phyloP scores from a whole-genome alignment of 2,797 vertebrate genomes.

The Remorina albescens region DNA sequence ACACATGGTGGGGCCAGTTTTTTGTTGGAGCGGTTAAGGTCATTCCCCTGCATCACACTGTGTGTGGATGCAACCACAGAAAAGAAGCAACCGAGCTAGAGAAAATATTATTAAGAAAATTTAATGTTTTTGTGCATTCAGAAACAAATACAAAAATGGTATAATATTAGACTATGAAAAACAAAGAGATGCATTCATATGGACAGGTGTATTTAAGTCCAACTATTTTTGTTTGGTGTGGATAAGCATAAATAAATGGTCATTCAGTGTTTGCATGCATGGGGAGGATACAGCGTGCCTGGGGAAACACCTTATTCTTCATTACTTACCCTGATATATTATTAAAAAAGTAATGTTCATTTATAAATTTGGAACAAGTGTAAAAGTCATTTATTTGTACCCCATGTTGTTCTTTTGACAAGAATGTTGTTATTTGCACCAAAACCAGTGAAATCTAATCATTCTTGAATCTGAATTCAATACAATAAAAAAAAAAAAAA shows the following conservation, averaged over 20 bases:
- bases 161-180: background rate
- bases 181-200: background rate
- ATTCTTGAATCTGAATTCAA: no score
- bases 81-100: background rate
- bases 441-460: no score
- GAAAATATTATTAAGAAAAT: background rate
- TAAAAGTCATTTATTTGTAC: no score
- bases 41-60: background rate
- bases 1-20: background rate
- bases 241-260: background rate
- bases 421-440: no score
- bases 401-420: no score
- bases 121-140: no score
- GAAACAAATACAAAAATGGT: background rate
- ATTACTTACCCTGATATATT: conserved; percentile 12
- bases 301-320: conserved; percentile 7
- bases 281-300: background rate
- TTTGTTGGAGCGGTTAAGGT: conserved; percentile 10
- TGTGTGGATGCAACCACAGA: background rate
- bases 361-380: no score
- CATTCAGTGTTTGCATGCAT: background rate
- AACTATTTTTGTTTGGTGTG: background rate
- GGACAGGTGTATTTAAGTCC: background rate
- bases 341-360: no score
- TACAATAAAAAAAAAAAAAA: no score